phyloP scores from a whole-genome alignment of 2,888 invertebrate genomes.

The Zootermopsis nevadensis region DNA sequence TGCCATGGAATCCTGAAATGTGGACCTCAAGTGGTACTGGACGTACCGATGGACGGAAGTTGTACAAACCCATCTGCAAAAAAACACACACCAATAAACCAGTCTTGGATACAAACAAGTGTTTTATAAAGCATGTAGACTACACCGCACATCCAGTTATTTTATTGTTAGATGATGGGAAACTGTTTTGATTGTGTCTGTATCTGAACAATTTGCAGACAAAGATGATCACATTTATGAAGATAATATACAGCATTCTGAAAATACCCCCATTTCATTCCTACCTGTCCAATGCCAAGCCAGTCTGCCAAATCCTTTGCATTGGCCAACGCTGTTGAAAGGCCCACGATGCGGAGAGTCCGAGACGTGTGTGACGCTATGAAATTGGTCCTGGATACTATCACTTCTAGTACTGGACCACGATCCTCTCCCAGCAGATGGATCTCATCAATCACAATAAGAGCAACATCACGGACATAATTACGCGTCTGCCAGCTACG shows the following conservation, averaged over 20 bases:
- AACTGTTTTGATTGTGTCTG: too few species aligned
- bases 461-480: constrained; percentile 90
- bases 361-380: constrained; percentile 90
- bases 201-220: too few species aligned
- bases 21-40: constrained; percentile 97
- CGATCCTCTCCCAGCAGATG: constrained; percentile 93
- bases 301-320: constrained; percentile 96
- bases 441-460: constrained; percentile 98
- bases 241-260: too few species aligned
- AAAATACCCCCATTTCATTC: neutral
- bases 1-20: constrained; percentile 95
- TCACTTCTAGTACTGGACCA: constrained; percentile 94
- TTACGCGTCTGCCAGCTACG: constrained; percentile 97
- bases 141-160: too few species aligned
- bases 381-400: constrained; percentile 97
- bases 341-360: constrained; percentile 88
- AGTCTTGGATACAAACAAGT: too few species aligned
- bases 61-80: constrained; percentile 86
- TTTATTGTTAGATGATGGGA: too few species aligned
- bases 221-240: too few species aligned
- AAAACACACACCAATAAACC: neutral
- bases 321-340: constrained; percentile 98
- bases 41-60: constrained; percentile 97
- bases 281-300: constrained; percentile 81
- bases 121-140: too few species aligned